Percentiles rank a stretch among this genome's conserved stretches.
These are phyloP conservation scores for Brachystomella parvula DNA, from an alignment of 1,140 invertebrate genomes.

Conservation along the genomic window DNA sequence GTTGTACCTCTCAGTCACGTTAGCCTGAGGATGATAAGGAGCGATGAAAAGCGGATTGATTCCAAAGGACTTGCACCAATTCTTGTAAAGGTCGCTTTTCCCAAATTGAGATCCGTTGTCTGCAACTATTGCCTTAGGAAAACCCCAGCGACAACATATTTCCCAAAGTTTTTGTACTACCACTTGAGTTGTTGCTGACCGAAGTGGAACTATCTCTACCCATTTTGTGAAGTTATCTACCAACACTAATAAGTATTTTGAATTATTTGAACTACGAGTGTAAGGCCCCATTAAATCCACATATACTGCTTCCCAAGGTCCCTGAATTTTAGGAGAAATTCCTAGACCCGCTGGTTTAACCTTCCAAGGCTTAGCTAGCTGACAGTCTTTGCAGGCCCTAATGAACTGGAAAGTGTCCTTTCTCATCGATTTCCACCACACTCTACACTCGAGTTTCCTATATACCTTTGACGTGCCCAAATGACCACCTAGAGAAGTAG, in stretches of 20 bases:
- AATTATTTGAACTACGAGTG: conserved; percentile 19
- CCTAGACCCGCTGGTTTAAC: background rate
- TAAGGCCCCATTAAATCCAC: conserved; percentile 38
- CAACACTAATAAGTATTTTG: conserved; percentile 26
- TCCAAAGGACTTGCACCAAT: conserved; percentile 13
- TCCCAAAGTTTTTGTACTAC: conserved; percentile 27
- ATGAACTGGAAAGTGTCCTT: conserved; percentile 11
- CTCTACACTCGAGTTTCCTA: background rate
- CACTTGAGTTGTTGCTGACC: conserved; percentile 24
- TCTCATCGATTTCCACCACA: conserved; percentile 17
- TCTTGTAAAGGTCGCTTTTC: conserved; percentile 14
- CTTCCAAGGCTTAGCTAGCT: background rate
- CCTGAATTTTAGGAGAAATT: background rate
- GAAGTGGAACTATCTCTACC: conserved; percentile 33
- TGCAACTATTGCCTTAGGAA: conserved; percentile 29
- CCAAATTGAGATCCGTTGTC: conserved; percentile 40
- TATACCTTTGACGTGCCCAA: conserved; percentile 21
- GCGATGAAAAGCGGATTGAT: conserved; percentile 31
- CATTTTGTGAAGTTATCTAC: conserved; percentile 35
- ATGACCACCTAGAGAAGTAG: conserved; percentile 12
- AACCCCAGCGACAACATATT: conserved; percentile 37
- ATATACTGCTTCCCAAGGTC: conserved; percentile 33
- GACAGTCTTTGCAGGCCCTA: conserved; percentile 7
- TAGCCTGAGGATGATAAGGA: conserved; percentile 43
- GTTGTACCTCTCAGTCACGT: conserved; percentile 46